Evolutionary conservation across 2,888 invertebrate genomes (phyloP), one percentile per base, ranked within the genome.

Genomic region (Megastigmus dorsalis): DNA sequence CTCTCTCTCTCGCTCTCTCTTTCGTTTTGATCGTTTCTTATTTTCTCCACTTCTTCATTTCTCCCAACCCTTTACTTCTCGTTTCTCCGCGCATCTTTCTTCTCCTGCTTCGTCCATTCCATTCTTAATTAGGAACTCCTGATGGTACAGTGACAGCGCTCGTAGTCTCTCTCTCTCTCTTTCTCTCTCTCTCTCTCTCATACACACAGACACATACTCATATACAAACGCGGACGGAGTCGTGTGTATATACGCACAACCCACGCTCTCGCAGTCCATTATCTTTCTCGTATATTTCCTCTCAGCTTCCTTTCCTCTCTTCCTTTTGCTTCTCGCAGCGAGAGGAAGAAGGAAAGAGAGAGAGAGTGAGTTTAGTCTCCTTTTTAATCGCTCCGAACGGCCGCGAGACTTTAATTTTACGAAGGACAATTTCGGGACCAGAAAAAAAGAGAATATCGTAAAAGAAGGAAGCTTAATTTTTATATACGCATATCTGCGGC

Each of bases 51-150:
- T 62, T 33, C 20, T 13, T 48, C 43, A 7, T 18, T 26, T 59
- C 20, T 50, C 55, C n/a, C n/a, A n/a, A n/a, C n/a, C n/a, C n/a
- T n/a, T n/a, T n/a, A n/a, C n/a, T 20, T 18, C 33, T 41, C 7
- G 13, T 36, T 20, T 45, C 23, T 55, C 1, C 33, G 43, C 15
- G 38, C 59, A 65, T 72, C 54, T 70, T 54, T 62, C 57, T 65
- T 65, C 65, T 65, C 57, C 60, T 60, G 50, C 59, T 72, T 33
- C 65, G 50, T 66, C 36, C 72, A 33, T 72, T 50, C 59, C 66
- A 28, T 59, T 59, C 74, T 74, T 68, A 74, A 74, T 74, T 74
- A 74, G 68, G 74, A 74, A 68, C 55, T 74, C 74, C 48, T 68
- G 41, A 60, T 66, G 73, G 45, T 20, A 54, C 73, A 67, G 67